These are phyloP conservation scores for Rattus rattus DNA, from an alignment of 2,113 vertebrate genomes.

Conservation along the genomic window DNA sequence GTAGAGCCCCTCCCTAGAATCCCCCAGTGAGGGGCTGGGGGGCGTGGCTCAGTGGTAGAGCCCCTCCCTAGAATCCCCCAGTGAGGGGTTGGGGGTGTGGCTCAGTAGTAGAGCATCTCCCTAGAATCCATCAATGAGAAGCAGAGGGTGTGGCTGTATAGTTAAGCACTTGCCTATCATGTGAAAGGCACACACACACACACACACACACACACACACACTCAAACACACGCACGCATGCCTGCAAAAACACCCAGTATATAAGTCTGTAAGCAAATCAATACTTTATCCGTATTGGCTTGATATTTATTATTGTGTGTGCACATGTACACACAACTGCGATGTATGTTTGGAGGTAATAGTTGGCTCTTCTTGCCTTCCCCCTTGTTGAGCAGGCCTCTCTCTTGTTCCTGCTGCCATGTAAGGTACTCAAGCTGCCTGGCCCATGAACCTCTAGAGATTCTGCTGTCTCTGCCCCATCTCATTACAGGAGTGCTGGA, in stretches of 20 bases:
- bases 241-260: not conserved
- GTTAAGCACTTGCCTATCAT: not conserved
- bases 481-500: not conserved
- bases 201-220: too few species aligned
- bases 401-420: not conserved
- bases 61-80: not conserved
- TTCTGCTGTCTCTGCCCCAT: not conserved
- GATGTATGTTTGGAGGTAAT: not conserved
- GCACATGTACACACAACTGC: too few species aligned
- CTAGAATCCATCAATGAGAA: not conserved
- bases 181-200: not conserved
- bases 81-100: not conserved
- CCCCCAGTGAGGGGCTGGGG: not conserved
- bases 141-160: not conserved
- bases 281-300: not conserved
- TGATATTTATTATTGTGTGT: not conserved
- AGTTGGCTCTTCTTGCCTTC: not conserved
- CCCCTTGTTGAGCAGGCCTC: not conserved
- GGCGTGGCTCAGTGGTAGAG: not conserved
- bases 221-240: too few species aligned
- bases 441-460: not conserved
- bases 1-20: not conserved
- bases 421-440: not conserved
- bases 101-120: not conserved
- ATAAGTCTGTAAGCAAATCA: not conserved